Base-by-base conservation (phyloP, 2,797 vertebrate genomes). In the Syndactyla subalaris region DNA sequence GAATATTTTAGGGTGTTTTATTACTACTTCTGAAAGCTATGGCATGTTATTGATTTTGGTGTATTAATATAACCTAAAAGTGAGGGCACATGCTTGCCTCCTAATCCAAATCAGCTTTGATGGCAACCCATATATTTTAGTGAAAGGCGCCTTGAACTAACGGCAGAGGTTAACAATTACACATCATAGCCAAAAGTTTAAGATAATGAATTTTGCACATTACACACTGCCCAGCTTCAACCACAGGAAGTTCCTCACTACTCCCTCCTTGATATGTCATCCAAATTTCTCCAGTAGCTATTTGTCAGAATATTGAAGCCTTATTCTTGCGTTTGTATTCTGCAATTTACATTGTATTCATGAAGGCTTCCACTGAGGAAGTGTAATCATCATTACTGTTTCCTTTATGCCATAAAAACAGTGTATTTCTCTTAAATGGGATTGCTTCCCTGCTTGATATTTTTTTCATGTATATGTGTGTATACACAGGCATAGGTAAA, bases 1-100 rank as follows among this genome's bases (percentile, higher is more conserved):
- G 98, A 98, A 98, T 98, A 98, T 98, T 98, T 98, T 98, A 98
- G 93, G 96, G 94, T 98, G 97, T 97, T 98, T 98, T 98, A 98
- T 98, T 97, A 96, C 97, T 97, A 94, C 97, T 98, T 96, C 95
- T 98, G 98, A 98, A 98, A 98, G 98, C 97, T 95, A 93, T 96
- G 97, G 93, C 97, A 93, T 97, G 94, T 96, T 98, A 98, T 98
- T 82, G 98, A 98, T 98, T 98, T 98, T 94, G 87, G 95, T 96
- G 82, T 98, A 97, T 98, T 98, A 98, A 97, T 98, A 97, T 97
- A 98, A 97, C 97, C 97, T 96, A 94, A 97, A 96, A 97, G 96
- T 95, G 91, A 97, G 96, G 96, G 96, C 96, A 97, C 84, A 83
- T 88, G 89, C 94, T 96, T 95, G 72, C 93, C 58, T 97, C 49